Evolutionary conservation across 2,888 invertebrate species (phyloP).

Genomic region (Drosophila lacicola): DNA sequence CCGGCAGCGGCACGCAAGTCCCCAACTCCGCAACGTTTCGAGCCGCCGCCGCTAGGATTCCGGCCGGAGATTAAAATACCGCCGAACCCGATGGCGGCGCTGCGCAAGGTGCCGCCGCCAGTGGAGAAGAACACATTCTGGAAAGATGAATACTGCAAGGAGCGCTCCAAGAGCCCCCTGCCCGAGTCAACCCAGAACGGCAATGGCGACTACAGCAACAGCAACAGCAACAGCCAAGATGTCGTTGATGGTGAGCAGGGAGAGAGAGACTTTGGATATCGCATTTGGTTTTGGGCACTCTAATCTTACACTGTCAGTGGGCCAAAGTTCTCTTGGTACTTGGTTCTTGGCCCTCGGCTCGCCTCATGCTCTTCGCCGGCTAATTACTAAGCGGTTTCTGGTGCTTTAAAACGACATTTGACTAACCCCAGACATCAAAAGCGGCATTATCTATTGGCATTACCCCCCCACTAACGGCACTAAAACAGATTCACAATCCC

Average conservation of each 20-base stretch:
- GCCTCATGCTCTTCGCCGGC: slow-evolving; percentile 67
- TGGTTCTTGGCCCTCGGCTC: slow-evolving; percentile 47
- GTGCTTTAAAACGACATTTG: slow-evolving; percentile 67
- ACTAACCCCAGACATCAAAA: slow-evolving; percentile 60
- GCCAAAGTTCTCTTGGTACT: slow-evolving; percentile 43
- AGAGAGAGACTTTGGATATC: slow-evolving; percentile 34
- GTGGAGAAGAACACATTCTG: slow-evolving; percentile 88
- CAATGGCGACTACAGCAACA: slow-evolving; percentile 29
- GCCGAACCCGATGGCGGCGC: slow-evolving; percentile 89
- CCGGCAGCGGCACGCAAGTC: slow-evolving; percentile 84
- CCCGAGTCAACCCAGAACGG: slow-evolving; percentile 54
- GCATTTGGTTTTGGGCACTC: slow-evolving; percentile 54
- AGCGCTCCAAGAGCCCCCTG: slow-evolving; percentile 85
- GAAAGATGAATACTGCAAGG: slow-evolving; percentile 86
- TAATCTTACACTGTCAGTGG: slow-evolving; percentile 48
- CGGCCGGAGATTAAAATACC: slow-evolving; percentile 91
- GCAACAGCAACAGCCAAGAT: slow-evolving; percentile 45
- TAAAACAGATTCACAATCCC: slow-evolving; percentile 38
- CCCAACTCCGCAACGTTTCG: slow-evolving; percentile 86
- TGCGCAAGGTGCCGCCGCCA: slow-evolving; percentile 90
- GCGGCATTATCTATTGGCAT: slow-evolving; percentile 54
- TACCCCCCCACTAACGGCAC: slow-evolving; percentile 62
- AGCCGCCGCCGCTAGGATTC: slow-evolving; percentile 86
- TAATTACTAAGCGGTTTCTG: slow-evolving; percentile 73
- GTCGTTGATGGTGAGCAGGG: slow-evolving; percentile 76